Percentiles rank a stretch among this genome's conserved stretches.
Conservation (phyloP, 2,113 vertebrate genomes). For the Blennius ocellaris region DNA sequence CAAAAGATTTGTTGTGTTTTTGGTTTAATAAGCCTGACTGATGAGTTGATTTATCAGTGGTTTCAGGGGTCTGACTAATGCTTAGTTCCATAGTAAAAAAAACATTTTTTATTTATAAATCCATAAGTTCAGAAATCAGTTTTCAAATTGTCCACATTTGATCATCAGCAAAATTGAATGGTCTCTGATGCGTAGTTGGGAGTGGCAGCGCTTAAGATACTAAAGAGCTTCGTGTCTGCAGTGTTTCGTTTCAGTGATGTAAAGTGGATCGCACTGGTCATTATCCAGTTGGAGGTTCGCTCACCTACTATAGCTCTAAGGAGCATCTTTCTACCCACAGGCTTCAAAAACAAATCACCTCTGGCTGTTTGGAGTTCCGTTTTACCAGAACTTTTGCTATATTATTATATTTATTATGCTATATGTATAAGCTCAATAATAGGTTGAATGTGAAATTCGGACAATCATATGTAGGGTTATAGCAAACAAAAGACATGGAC, state of each 20-base stretch:
- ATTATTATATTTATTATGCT: too few relatives aligned
- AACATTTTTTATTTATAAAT: too few relatives aligned
- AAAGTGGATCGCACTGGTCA: not conserved
- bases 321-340: not conserved
- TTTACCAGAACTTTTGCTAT: too few relatives aligned
- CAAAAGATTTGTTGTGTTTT: too few relatives aligned
- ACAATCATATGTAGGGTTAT: not conserved
- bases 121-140: too few relatives aligned
- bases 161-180: not conserved
- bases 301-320: not conserved
- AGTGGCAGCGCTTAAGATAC: not conserved
- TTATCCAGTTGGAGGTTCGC: conserved; percentile 1
- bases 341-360: not conserved
- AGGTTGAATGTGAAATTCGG: not conserved
- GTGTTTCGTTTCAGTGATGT: conserved; percentile 18
- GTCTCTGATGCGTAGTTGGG: not conserved
- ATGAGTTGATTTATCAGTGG: too few relatives aligned
- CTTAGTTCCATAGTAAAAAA: too few relatives aligned
- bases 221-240: not conserved
- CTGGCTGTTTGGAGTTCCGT: too few relatives aligned
- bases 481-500: not conserved
- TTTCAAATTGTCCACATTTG: too few relatives aligned
- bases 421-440: too few relatives aligned
- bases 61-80: too few relatives aligned
- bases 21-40: too few relatives aligned